These are phyloP conservation scores for Gerosis bhagava DNA, from an alignment of 2,888 invertebrate species.

Conservation along the genomic window DNA sequence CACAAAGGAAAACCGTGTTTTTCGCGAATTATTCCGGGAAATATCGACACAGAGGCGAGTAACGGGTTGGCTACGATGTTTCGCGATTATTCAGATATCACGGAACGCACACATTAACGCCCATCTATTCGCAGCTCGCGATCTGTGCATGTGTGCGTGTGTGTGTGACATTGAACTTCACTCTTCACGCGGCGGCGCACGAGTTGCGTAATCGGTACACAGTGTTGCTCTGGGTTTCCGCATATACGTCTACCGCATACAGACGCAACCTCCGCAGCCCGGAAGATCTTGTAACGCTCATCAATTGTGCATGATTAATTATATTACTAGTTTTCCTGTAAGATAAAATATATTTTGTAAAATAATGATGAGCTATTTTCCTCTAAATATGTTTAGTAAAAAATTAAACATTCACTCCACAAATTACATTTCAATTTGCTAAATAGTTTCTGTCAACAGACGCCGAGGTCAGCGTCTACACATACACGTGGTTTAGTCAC, in stretches of 20 bases:
- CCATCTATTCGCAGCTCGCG: conserved; percentile 40
- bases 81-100: conserved; percentile 69
- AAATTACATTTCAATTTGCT: conserved; percentile 1
- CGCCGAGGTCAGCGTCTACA: conserved; percentile 4
- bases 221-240: conserved; percentile 27
- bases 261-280: conserved; percentile 13
- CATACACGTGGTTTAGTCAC: conserved; percentile 32
- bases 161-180: conserved; percentile 82
- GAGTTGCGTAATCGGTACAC: conserved; percentile 67
- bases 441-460: conserved; percentile 5
- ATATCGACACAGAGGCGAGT: conserved; percentile 71
- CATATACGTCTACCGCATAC: conserved; percentile 2
- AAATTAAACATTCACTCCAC: neutral
- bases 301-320: no score
- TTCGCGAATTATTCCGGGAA: conserved; percentile 76
- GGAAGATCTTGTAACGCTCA: neutral
- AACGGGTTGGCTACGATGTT: conserved; percentile 74
- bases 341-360: no score
- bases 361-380: no score
- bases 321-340: no score
- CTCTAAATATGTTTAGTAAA: no score
- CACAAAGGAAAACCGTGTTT: conserved; percentile 63
- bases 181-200: conserved; percentile 70
- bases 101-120: conserved; percentile 46
- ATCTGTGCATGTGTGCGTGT: conserved; percentile 49